Conservation (phyloP, 2,888 invertebrate species). For the Mimachlamys varia region DNA sequence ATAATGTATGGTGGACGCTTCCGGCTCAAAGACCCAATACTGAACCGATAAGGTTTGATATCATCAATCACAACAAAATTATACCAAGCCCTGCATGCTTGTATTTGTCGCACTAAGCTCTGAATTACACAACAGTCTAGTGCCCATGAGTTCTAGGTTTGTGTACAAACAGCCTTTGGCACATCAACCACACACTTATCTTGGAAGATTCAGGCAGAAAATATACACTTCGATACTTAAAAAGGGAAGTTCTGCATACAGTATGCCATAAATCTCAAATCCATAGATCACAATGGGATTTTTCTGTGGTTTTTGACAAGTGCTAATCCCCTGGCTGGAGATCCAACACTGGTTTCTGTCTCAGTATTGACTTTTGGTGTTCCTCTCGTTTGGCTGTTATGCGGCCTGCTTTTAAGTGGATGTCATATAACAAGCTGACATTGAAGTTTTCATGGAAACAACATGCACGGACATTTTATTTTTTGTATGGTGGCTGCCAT, state of each 20-base stretch:
- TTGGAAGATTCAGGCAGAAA: neutral
- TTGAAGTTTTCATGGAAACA: constrained; percentile 34
- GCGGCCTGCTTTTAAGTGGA: neutral
- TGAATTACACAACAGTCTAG: neutral
- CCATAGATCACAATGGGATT: constrained; percentile 22
- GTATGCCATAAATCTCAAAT: neutral
- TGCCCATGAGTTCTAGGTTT: neutral
- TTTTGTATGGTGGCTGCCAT: constrained; percentile 13
- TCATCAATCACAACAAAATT: neutral
- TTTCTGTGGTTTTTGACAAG: neutral
- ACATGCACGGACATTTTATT: neutral
- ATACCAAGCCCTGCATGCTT: neutral
- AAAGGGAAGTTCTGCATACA: neutral
- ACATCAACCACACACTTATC: neutral
- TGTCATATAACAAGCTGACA: constrained; percentile 4
- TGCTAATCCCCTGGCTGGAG: constrained; percentile 5
- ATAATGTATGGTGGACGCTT: neutral
- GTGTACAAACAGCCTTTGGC: neutral
- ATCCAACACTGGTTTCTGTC: neutral
- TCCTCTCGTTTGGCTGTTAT: neutral
- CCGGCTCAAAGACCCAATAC: neutral
- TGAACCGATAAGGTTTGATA: neutral
- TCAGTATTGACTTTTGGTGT: constrained; percentile 9
- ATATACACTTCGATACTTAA: neutral
- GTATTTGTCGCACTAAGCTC: neutral